Conservation (phyloP, 1,140 invertebrate species). For the Copidosoma floridanum region DNA sequence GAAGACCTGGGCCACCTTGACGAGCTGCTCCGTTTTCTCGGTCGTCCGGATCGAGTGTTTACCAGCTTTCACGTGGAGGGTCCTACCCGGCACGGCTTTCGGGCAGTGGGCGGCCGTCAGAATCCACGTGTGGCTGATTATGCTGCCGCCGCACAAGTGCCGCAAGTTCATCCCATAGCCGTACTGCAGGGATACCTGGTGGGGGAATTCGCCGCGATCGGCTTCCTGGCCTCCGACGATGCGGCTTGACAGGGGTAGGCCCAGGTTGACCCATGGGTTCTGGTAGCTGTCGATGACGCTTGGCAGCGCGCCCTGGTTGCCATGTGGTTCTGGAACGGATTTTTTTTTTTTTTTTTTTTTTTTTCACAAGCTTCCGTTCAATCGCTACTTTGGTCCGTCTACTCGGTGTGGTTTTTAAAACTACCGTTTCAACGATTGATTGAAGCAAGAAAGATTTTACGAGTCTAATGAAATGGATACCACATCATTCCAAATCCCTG, state of each 20-base stretch:
- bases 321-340: background rate
- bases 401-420: background rate
- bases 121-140: background rate
- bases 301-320: background rate
- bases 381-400: background rate
- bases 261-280: background rate
- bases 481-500: too few relatives aligned
- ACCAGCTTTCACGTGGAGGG: constrained; percentile 38
- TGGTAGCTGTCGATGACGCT: too few relatives aligned
- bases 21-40: constrained; percentile 53
- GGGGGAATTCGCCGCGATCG: constrained; percentile 42
- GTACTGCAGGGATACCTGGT: constrained; percentile 46
- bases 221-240: constrained; percentile 51
- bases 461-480: background rate
- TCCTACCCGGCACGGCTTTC: background rate
- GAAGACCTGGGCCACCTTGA: constrained; percentile 44
- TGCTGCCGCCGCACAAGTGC: constrained; percentile 21
- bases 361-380: background rate
- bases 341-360: background rate
- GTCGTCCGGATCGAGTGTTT: constrained; percentile 31
- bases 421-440: background rate
- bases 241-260: background rate
- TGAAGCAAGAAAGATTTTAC: background rate
- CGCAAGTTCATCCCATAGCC: background rate
- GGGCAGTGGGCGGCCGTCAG: constrained; percentile 16